Conservation (phyloP, 30 jellyfish, hydroid and myxozoan species). For the Aurelia aurita complex sp. Pacific region DNA sequence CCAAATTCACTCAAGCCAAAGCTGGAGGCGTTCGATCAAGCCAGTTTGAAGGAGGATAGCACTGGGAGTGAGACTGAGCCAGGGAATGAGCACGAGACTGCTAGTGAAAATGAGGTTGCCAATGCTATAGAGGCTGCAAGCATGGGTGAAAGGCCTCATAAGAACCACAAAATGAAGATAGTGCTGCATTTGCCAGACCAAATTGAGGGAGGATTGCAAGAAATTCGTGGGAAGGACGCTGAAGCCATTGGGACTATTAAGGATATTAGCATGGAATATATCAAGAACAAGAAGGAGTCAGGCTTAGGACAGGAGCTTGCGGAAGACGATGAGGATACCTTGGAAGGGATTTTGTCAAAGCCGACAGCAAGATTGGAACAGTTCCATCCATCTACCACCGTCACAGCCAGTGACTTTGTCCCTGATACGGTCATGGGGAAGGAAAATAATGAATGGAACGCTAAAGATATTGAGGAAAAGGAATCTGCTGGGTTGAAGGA, state of each 20-base stretch:
- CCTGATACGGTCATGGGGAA: constrained; percentile 47
- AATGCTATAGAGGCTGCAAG: background rate
- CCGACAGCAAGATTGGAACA: constrained; percentile 53
- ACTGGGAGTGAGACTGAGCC: background rate
- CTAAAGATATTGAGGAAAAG: constrained; percentile 19
- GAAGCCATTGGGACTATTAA: constrained; percentile 56
- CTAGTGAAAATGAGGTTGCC: background rate
- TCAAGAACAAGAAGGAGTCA: constrained; percentile 6
- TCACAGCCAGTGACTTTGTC: constrained; percentile 32
- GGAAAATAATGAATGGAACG: constrained; percentile 64
- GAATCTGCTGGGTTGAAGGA: background rate
- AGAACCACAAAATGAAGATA: constrained; percentile 64
- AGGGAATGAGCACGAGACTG: background rate
- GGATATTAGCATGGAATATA: constrained; percentile 21
- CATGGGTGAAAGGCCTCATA: background rate
- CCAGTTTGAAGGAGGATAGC: background rate
- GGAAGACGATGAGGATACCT: constrained; percentile 62
- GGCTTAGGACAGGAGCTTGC: constrained; percentile 52
- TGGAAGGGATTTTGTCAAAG: constrained; percentile 51
- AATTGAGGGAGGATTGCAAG: constrained; percentile 46
- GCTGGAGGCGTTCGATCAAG: constrained; percentile 41
- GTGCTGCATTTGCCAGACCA: constrained; percentile 80
- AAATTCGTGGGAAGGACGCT: constrained; percentile 58
- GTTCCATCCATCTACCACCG: constrained; percentile 53
- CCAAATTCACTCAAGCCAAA: constrained; percentile 45